A percentile compares a stretch with the other conserved stretches of the same genome.
phyloP scores from a whole-genome alignment of 2,113 vertebrate species.

The Diadophis punctatus region DNA sequence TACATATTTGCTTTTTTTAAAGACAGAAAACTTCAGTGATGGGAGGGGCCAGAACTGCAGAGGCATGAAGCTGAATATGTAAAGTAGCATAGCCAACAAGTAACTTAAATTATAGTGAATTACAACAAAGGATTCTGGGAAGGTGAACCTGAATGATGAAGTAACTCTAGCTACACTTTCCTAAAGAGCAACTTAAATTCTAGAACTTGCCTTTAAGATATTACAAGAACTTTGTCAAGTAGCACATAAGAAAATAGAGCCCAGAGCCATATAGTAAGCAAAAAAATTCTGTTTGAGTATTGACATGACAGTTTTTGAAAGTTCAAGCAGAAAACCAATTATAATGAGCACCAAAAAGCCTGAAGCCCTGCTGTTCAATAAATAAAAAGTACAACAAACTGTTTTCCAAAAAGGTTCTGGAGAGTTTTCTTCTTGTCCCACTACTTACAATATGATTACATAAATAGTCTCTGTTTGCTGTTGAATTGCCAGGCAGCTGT shows the following conservation, averaged over 20 bases:
- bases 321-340: slow-evolving; percentile 94
- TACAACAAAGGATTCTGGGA: slow-evolving; percentile 12
- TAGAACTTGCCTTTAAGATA: slow-evolving; percentile 80
- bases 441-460: slow-evolving; percentile 84
- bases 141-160: slow-evolving; percentile 39
- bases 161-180: slow-evolving; percentile 56
- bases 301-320: slow-evolving; percentile 92
- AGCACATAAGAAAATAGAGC: slow-evolving; percentile 82
- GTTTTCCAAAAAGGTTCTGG: slow-evolving; percentile 80
- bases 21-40: background rate
- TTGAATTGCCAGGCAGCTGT: slow-evolving; percentile 85
- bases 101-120: slow-evolving; percentile 35
- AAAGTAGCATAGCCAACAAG: slow-evolving; percentile 9
- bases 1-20: background rate
- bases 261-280: slow-evolving; percentile 80
- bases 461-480: slow-evolving; percentile 87
- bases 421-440: slow-evolving; percentile 80
- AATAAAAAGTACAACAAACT: slow-evolving; percentile 85
- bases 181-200: slow-evolving; percentile 71
- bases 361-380: slow-evolving; percentile 81
- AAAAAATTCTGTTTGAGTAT: slow-evolving; percentile 88
- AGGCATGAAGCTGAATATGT: background rate
- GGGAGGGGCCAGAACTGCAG: background rate
- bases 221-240: slow-evolving; percentile 87
- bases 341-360: slow-evolving; percentile 86